Conservation (phyloP, 2,113 vertebrate species). For the Cromileptes altivelis region DNA sequence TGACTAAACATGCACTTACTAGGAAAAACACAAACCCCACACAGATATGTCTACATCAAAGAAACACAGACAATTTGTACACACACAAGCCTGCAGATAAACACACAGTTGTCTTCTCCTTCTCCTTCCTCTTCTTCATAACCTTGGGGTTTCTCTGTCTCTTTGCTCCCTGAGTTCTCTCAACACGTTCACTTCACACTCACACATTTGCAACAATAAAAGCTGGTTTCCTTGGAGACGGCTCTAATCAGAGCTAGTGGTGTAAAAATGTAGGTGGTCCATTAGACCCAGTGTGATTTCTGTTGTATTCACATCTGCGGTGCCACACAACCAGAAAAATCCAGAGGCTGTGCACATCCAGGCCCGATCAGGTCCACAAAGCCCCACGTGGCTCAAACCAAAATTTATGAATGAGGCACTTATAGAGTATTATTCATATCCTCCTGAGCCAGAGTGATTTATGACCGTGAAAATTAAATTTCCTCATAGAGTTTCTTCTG, state of each 20-base stretch:
- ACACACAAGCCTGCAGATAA: constrained; percentile 8
- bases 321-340: constrained; percentile 19
- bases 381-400: constrained; percentile 24
- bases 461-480: constrained; percentile 62
- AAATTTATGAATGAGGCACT: constrained; percentile 57
- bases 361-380: constrained; percentile 4
- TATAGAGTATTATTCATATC: constrained; percentile 48
- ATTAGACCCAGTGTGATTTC: constrained; percentile 15
- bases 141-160: constrained; percentile 2
- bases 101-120: background rate
- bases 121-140: background rate
- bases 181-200: constrained; percentile 1
- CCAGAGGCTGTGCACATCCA: background rate
- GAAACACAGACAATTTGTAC: constrained; percentile 18
- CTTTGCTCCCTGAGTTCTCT: constrained; percentile 22
- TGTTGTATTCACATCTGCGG: constrained; percentile 24
- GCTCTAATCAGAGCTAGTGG: constrained; percentile 27
- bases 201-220: constrained; percentile 21
- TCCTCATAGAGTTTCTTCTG: constrained; percentile 40
- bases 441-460: constrained; percentile 61
- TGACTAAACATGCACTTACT: background rate
- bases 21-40: constrained; percentile 6
- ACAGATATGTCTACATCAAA: constrained; percentile 37
- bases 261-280: background rate
- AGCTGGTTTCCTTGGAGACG: constrained; percentile 49